Evolutionary conservation across 92 coral and sea anemone genomes (phyloP), one percentile per base, ranked within the genome.

Genomic region (Zoanthus sociatus): DNA sequence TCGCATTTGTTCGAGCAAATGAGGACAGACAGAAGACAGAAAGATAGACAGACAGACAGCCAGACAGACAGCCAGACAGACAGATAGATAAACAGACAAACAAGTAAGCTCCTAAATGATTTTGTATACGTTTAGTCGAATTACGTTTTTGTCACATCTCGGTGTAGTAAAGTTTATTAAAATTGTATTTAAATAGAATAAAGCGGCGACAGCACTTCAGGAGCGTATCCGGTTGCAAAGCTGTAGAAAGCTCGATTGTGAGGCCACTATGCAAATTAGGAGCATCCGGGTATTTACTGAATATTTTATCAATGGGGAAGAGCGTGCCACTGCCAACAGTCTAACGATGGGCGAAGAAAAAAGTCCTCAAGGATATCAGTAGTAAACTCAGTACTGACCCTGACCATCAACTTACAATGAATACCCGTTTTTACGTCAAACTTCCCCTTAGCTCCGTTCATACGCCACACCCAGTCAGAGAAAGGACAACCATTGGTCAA

Each of bases 371-470:
- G 58, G 67, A 51, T 2, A 73, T 90, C 5, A 79, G 31, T 11
- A n/a, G 66, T 44, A 72, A 84, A 60, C 66, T 90, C 42, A 64
- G 51, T 32, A 16, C 42, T 45, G 63, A 71, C 73, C 79, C 83
- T 44, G 66, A 45, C 33, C 81, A 84, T 51, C 44, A n/a, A 10
- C 73, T 73, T 73, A 7, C 71, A 30, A 32, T 76, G 31, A 66
- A 72, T 32, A 26, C 84, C 50, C 86, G 87, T 50, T 76, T 74
- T 18, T 90, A 85, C 83, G 33, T 90, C 32, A 90, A 78, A 21
- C 79, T 86, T n/a, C 89, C 89, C 48, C 60, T 85, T 14, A 77
- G 89, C 73, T 21, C 67, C 5, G 87, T 68, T 31, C 92, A 90
- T 37, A 8, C 74, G 56, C 66, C 53, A n/a, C 92, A 90, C 86